A percentile compares a stretch with the other conserved stretches of the same genome.
phyloP scores from a whole-genome alignment of 2,888 invertebrate species.

The Temnothorax rugatulus region DNA sequence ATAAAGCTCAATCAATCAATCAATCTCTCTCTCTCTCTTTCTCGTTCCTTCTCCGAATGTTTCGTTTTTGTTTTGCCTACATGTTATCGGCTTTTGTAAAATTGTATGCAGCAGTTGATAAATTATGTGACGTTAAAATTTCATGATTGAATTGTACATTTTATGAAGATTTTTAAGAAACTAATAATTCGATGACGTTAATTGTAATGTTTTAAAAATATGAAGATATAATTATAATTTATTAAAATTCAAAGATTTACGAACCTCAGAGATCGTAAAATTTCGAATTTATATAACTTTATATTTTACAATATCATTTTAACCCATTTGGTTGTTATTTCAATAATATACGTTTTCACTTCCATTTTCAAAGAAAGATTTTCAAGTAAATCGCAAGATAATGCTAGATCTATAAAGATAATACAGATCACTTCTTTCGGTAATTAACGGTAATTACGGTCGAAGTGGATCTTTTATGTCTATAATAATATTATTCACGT shows the following conservation, averaged over 20 bases:
- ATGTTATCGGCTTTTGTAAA: slow-evolving; percentile 27
- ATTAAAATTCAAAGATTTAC: neutral
- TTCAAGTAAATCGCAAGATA: neutral
- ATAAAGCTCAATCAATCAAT: too few relatives aligned
- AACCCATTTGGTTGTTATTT: neutral
- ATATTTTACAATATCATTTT: neutral
- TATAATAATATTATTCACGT: too few relatives aligned
- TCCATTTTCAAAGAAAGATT: neutral
- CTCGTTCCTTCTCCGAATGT: neutral
- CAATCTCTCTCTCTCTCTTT: neutral
- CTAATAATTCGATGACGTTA: neutral
- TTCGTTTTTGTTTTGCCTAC: slow-evolving; percentile 23
- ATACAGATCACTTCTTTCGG: neutral
- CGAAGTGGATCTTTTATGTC: too few relatives aligned
- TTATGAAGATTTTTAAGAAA: neutral
- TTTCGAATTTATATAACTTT: neutral
- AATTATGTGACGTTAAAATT: neutral
- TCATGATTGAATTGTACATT: neutral
- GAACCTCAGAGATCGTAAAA: neutral
- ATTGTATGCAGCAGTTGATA: slow-evolving; percentile 12
- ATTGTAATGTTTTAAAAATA: neutral
- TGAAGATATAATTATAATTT: neutral
- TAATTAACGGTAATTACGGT: neutral
- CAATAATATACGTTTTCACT: neutral
- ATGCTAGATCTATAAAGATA: neutral